phyloP scores from a whole-genome alignment of 1,140 invertebrate species.

The Vanessa atalanta region DNA sequence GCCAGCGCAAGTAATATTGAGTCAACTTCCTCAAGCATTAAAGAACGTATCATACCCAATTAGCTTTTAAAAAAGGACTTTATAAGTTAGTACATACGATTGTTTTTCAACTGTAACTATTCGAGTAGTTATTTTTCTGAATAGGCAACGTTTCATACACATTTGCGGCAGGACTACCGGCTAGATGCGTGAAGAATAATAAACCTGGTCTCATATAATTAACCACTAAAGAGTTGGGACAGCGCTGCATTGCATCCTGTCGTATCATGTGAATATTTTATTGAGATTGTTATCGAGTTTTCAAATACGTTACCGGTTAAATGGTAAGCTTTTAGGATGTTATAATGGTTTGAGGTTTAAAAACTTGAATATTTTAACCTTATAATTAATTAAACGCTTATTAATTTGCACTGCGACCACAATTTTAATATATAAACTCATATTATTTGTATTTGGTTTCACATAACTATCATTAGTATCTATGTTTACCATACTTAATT shows the following conservation, averaged over 20 bases:
- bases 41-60: conserved; percentile 17
- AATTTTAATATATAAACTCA: too few relatives aligned
- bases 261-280: conserved; percentile 50
- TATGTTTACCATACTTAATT: too few relatives aligned
- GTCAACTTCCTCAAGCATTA: conserved; percentile 8
- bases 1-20: conserved; percentile 45
- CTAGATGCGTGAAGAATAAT: conserved; percentile 61
- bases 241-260: conserved; percentile 49
- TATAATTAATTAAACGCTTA: background rate
- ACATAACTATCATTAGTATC: too few relatives aligned
- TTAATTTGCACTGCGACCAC: too few relatives aligned
- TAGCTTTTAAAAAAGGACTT: conserved; percentile 14
- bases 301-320: conserved; percentile 29
- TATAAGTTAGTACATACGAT: background rate
- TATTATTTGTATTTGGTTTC: too few relatives aligned
- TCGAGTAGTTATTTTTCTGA: background rate
- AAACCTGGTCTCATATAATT: conserved; percentile 51
- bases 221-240: conserved; percentile 50
- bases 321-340: conserved; percentile 13
- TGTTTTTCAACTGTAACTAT: background rate
- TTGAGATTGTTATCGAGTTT: conserved; percentile 45
- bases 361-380: background rate
- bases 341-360: conserved; percentile 22
- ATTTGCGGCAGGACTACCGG: conserved; percentile 54
- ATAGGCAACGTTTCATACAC: conserved; percentile 29